A percentile compares a stretch with the other conserved stretches of the same genome.
Evolutionary conservation across 2,113 vertebrate species (phyloP).

Genomic region (Orthonyx spaldingii): DNA sequence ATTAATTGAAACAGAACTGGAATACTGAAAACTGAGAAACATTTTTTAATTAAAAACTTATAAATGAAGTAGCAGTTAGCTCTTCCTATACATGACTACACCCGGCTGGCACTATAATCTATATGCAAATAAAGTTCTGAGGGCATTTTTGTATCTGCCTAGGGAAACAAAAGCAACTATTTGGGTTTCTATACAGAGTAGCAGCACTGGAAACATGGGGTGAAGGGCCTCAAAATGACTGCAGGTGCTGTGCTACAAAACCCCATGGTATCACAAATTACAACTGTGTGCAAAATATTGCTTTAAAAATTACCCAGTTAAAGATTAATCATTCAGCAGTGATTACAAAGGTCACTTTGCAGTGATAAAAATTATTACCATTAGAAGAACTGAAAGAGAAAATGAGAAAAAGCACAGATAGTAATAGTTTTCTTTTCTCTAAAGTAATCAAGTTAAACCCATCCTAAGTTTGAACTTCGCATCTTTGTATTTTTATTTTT

Average conservation of each 20-base stretch:
- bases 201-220: neutral
- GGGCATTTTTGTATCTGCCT: conserved; percentile 22
- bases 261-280: neutral
- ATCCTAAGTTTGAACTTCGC: neutral
- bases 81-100: conserved; percentile 26
- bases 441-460: neutral
- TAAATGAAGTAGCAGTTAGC: conserved; percentile 19
- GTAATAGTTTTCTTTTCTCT: neutral
- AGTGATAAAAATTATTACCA: conserved; percentile 42
- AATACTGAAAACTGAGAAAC: neutral
- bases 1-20: neutral
- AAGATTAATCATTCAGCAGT: conserved; percentile 51
- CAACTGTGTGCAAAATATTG: neutral
- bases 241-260: neutral
- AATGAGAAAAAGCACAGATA: neutral
- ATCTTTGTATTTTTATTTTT: neutral
- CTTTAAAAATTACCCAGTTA: conserved; percentile 53
- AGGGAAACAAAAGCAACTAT: neutral
- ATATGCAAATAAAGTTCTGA: conserved; percentile 49
- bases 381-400: conserved; percentile 6
- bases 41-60: conserved; percentile 43
- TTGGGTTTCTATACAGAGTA: neutral
- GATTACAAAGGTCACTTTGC: conserved; percentile 51
- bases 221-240: neutral
- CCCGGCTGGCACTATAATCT: neutral